These are phyloP conservation scores for Ophioderma brevispina DNA, from an alignment of 35 echinoderm and acorn worm species.

Conservation along the genomic window DNA sequence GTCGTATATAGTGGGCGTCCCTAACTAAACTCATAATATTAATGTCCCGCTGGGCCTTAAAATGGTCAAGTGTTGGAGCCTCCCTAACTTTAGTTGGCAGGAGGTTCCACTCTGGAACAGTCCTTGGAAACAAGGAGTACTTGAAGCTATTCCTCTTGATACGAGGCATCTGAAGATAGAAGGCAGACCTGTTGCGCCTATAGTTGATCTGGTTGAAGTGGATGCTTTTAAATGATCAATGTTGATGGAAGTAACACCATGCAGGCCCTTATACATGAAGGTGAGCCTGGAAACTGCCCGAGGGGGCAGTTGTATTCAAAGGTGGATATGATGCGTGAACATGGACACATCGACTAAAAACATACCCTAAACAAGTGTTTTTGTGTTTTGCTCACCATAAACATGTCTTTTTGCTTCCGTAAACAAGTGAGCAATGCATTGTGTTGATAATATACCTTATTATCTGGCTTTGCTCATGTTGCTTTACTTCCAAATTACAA, in stretches of 20 bases:
- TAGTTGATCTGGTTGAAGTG: constrained; percentile 4
- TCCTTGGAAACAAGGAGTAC: constrained; percentile 12
- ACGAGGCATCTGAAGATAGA: background rate
- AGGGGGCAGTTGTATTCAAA: too few species aligned
- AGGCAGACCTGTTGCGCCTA: background rate
- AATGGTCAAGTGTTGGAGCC: background rate
- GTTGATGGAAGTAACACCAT: background rate
- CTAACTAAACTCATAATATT: background rate
- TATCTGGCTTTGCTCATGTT: too few species aligned
- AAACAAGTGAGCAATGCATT: too few species aligned
- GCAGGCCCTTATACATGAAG: background rate
- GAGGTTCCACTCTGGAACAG: constrained; percentile 10
- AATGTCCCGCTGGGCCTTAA: background rate
- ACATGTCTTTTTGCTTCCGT: too few species aligned
- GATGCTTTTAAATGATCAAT: background rate
- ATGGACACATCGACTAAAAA: too few species aligned
- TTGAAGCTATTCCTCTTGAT: constrained; percentile 20
- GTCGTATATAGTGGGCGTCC: background rate
- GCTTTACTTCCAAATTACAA: too few species aligned
- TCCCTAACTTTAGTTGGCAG: background rate
- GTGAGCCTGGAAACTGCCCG: background rate
- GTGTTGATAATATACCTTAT: too few species aligned
- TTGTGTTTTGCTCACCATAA: too few species aligned
- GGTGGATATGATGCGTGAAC: too few species aligned
- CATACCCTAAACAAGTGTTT: too few species aligned